phyloP scores from a whole-genome alignment of 2,113 vertebrate genomes.

The Paradoxurus hermaphroditus region DNA sequence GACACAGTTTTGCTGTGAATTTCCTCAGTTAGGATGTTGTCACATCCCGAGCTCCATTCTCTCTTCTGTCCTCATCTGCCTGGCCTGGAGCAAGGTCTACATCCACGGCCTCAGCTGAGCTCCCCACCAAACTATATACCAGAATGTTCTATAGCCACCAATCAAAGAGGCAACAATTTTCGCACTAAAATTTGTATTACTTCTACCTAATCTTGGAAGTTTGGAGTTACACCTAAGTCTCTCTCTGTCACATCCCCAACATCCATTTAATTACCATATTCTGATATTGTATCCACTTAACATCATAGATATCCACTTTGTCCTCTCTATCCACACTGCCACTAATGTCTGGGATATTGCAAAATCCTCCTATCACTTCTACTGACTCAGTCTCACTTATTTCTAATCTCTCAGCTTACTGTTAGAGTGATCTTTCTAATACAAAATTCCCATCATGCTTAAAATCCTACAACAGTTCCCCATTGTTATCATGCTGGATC shows the following conservation, averaged over 20 bases:
- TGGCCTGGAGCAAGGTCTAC: neutral
- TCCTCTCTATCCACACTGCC: neutral
- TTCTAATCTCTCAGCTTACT: neutral
- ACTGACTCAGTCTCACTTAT: neutral
- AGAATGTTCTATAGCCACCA: neutral
- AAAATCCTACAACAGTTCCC: neutral
- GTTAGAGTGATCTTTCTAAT: neutral
- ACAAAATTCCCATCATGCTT: neutral
- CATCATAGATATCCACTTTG: neutral
- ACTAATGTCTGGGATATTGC: neutral
- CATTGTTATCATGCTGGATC: neutral
- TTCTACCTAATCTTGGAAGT: neutral
- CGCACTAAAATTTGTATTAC: neutral
- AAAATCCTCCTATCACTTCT: neutral
- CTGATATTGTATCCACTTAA: neutral
- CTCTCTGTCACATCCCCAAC: neutral
- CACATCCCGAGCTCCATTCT: fast-evolving
- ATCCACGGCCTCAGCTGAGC: neutral
- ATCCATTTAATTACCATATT: neutral
- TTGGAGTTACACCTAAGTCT: neutral
- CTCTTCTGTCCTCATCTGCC: neutral
- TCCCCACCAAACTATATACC: neutral
- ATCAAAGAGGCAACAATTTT: neutral
- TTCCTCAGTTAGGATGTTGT: neutral
- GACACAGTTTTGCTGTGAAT: neutral